Base-by-base conservation (phyloP, 2,888 invertebrate species). In the Athrips mouffetella region DNA sequence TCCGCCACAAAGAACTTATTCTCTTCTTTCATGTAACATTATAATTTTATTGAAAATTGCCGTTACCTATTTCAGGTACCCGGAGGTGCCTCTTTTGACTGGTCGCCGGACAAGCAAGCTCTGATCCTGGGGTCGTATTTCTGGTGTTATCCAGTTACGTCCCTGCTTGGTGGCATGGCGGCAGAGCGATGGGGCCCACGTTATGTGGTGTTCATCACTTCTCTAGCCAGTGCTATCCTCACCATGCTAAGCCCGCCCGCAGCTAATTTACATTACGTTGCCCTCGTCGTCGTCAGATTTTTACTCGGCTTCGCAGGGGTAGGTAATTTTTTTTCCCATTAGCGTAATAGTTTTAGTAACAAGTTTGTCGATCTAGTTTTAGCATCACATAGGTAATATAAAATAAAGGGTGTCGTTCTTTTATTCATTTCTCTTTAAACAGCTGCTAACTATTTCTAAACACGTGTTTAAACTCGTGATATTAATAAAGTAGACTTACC, bases 111-210 rank as follows among this genome's bases (percentile, higher is more conserved):
- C 40, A 89, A 91, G 58, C 93, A 93, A 71, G 92, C 92, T 0
- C 65, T 90, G 25, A 89, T 93, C 7, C 72, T 93, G 20, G 92
- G 92, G 1, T 87, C 92, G 0, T 93, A 92, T 61, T 93, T 93
- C 67, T 93, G 92, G 91, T 92, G 92, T 25, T 93, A 93, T 57
- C 90, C 91, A 11, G 59, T 92, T 21, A 92, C 92, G 23, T 92
- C 92, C 5, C 70, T 93, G 50, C 87, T 91, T 0, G 93, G 91
- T 0, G 93, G 93, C 2, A 89, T 91, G 64, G 69, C 92, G n/a
- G 91, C 93, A 0, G 93, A 93, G 70, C 82, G 89, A 50, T 91
- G 92, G 73, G 93, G 92, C 0, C 89, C 91, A 0, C 85, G 91
- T 27, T 87, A 89, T 54, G 90, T 92, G 20, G 89, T 92, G 0